Evolutionary conservation across 2,113 vertebrate species (phyloP).

Genomic region (Malurus cyaneus): DNA sequence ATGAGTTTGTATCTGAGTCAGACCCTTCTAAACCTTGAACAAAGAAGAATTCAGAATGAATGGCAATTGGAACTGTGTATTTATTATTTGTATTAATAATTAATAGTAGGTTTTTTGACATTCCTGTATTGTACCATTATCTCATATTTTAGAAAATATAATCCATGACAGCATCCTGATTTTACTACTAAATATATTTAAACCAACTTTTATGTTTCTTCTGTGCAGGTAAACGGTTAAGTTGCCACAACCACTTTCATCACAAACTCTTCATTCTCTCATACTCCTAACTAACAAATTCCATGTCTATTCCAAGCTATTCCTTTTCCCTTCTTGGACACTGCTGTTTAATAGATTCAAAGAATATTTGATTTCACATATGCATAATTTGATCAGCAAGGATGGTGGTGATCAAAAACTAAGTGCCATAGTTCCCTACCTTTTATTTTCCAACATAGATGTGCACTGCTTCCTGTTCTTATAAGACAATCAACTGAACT

Average conservation of each 20-base stretch:
- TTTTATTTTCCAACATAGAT: neutral
- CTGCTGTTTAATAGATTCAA: neutral
- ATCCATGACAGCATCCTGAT: neutral
- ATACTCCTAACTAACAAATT: neutral
- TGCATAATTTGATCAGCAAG: neutral
- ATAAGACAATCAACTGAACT: fast-evolving
- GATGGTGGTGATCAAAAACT: neutral
- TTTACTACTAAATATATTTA: neutral
- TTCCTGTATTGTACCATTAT: neutral
- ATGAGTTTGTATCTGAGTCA: neutral
- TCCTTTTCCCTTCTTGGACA: neutral
- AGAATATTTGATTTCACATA: neutral
- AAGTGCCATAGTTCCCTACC: neutral
- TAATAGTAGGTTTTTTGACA: neutral
- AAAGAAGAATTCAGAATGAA: neutral
- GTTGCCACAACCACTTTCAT: neutral
- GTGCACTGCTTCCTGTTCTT: neutral
- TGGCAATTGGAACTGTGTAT: neutral
- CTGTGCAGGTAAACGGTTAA: neutral
- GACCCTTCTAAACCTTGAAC: neutral
- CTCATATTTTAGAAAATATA: neutral
- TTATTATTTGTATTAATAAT: neutral
- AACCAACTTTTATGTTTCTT: neutral
- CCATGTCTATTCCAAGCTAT: neutral
- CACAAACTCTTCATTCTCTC: neutral